Percentiles rank a stretch among this genome's conserved stretches.
These are phyloP conservation scores for Eupeodes corollae DNA, from an alignment of 1,140 invertebrate species.

Conservation along the genomic window DNA sequence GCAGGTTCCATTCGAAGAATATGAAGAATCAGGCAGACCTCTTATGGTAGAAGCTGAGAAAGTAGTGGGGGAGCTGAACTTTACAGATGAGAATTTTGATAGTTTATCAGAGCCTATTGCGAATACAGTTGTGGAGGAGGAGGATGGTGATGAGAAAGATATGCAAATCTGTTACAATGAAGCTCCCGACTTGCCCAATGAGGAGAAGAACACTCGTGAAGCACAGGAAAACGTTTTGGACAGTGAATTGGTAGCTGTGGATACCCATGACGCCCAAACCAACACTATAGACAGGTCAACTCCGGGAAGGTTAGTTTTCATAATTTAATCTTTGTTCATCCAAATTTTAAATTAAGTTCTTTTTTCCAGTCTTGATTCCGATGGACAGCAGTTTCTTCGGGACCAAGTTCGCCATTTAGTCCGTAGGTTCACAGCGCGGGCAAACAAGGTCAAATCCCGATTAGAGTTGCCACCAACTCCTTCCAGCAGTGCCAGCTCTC, in stretches of 20 bases:
- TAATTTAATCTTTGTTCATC: not conserved
- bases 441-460: conserved; percentile 43
- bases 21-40: conserved; percentile 2
- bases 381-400: conserved; percentile 28
- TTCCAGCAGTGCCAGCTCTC: conserved; percentile 41
- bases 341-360: not conserved
- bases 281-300: conserved; percentile 5
- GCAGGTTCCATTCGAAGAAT: not conserved
- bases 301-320: conserved; percentile 11
- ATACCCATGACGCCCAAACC: conserved; percentile 6
- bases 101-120: conserved; percentile 11
- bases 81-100: conserved; percentile 8
- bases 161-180: conserved; percentile 34
- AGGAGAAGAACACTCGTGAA: conserved; percentile 23
- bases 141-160: conserved; percentile 31
- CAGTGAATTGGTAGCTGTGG: conserved; percentile 25
- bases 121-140: not conserved
- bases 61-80: not conserved
- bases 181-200: conserved; percentile 28
- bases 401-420: conserved; percentile 46
- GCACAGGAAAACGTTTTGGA: conserved; percentile 17
- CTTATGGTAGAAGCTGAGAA: not conserved
- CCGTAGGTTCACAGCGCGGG: conserved; percentile 46
- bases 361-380: conserved; percentile 21
- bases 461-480: conserved; percentile 51